Percentiles rank a stretch among this genome's conserved stretches.
phyloP scores from a whole-genome alignment of 2,888 invertebrate species.

The Drosophila neutralis region DNA sequence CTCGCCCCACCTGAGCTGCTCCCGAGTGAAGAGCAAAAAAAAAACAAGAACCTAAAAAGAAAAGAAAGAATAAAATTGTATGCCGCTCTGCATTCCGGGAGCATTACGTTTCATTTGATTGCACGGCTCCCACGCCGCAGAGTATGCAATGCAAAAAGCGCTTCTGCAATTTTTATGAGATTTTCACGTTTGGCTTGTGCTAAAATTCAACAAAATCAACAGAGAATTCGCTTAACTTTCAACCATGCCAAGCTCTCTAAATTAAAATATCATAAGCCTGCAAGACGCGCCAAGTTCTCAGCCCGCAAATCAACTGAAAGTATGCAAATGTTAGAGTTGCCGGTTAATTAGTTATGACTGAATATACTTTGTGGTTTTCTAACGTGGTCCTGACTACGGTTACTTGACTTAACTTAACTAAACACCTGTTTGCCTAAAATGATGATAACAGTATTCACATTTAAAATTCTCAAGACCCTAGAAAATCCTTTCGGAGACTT shows the following conservation, averaged over 20 bases:
- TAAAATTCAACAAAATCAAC: slow-evolving; percentile 69
- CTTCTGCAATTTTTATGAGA: slow-evolving; percentile 54
- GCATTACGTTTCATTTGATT: slow-evolving; percentile 71
- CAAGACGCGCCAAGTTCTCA: neutral
- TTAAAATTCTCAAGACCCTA: neutral
- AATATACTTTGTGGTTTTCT: neutral
- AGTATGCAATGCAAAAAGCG: slow-evolving; percentile 38
- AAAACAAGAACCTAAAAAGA: too few species aligned
- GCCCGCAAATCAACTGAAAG: slow-evolving; percentile 4
- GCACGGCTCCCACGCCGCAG: slow-evolving; percentile 34
- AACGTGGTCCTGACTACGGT: neutral
- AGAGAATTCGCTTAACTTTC: slow-evolving; percentile 63
- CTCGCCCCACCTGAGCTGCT: slow-evolving; percentile 21
- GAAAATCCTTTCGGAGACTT: neutral
- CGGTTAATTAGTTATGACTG: neutral
- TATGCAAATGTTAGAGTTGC: neutral
- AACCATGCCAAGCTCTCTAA: slow-evolving; percentile 30
- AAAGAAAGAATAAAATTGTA: slow-evolving; percentile 19
- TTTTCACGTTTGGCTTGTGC: slow-evolving; percentile 49
- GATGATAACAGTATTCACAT: neutral
- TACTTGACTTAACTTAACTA: neutral
- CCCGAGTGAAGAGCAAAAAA: slow-evolving; percentile 7
- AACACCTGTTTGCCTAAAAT: neutral
- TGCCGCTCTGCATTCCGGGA: slow-evolving; percentile 49
- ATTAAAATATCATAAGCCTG: slow-evolving; percentile 68